A percentile compares a stretch with the other conserved stretches of the same genome.
phyloP scores from a whole-genome alignment of 37 sponge, comb jelly and placozoan genomes.

The Crambe crambe region DNA sequence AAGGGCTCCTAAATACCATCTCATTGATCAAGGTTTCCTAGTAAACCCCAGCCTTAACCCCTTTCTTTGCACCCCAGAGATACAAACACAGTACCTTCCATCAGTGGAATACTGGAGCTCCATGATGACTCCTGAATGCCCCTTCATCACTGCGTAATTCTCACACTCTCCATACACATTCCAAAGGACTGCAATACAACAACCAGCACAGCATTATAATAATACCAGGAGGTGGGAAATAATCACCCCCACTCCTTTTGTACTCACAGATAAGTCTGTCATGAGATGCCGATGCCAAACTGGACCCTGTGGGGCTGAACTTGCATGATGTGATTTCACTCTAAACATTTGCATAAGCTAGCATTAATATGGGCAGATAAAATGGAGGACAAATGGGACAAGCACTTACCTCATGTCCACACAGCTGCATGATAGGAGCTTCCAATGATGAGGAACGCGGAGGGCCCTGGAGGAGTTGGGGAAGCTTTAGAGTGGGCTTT shows the following conservation, averaged over 20 bases:
- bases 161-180: conserved; percentile 99
- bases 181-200: conserved; percentile 83
- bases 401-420: conserved; percentile 86
- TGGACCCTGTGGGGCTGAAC: conserved; percentile 93
- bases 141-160: conserved; percentile 89
- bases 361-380: too few species aligned
- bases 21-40: too few species aligned
- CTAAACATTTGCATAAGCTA: too few species aligned
- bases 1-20: too few species aligned
- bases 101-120: conserved; percentile 87
- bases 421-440: conserved; percentile 97
- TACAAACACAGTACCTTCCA: too few species aligned
- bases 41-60: too few species aligned
- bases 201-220: too few species aligned
- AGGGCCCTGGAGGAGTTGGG: conserved; percentile 59
- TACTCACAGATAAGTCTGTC: conserved; percentile 91
- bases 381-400: background rate
- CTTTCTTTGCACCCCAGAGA: too few species aligned
- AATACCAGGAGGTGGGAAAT: background rate
- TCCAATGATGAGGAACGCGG: conserved; percentile 87
- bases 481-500: background rate
- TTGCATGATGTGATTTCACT: conserved; percentile 70
- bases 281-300: conserved; percentile 87
- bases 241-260: background rate
- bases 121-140: conserved; percentile 86